Evolutionary conservation across 2,888 invertebrate genomes (phyloP).

Genomic region (Augiades crinisus): DNA sequence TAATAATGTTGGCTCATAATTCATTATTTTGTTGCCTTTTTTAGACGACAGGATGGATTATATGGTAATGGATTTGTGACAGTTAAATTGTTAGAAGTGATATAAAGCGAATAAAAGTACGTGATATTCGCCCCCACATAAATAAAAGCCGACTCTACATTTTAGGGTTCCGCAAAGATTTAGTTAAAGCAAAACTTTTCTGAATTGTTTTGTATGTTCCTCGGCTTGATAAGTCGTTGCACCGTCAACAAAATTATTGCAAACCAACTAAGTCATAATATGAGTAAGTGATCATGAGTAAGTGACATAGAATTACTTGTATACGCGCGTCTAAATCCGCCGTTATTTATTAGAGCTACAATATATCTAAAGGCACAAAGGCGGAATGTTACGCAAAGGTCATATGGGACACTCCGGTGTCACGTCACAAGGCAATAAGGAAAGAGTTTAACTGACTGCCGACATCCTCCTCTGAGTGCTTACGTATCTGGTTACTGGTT

Average conservation of each 20-base stretch:
- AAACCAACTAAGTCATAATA: too few relatives aligned
- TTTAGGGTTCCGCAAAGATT: not conserved
- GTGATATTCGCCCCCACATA: too few relatives aligned
- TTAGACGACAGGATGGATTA: constrained; percentile 39
- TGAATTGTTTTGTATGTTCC: too few relatives aligned
- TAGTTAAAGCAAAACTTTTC: too few relatives aligned
- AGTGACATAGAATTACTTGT: too few relatives aligned
- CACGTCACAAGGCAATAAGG: constrained; percentile 12
- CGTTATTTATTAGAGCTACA: not conserved
- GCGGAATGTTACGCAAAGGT: constrained; percentile 8
- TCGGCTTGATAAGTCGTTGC: too few relatives aligned
- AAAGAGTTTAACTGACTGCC: constrained; percentile 6
- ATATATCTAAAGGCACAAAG: not conserved
- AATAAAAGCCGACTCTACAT: not conserved
- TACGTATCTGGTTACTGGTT: constrained; percentile 2
- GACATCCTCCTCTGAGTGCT: not conserved
- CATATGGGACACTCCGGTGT: not conserved
- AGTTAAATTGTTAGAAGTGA: constrained; percentile 18
- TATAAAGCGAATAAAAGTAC: not conserved
- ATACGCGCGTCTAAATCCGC: not conserved
- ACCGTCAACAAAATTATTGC: too few relatives aligned
- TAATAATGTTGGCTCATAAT: constrained; percentile 64
- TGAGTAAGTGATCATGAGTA: too few relatives aligned
- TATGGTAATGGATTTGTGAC: constrained; percentile 63
- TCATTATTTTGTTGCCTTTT: constrained; percentile 69